phyloP scores from a whole-genome alignment of 1,140 invertebrate genomes.

The Drosophila obscura region DNA sequence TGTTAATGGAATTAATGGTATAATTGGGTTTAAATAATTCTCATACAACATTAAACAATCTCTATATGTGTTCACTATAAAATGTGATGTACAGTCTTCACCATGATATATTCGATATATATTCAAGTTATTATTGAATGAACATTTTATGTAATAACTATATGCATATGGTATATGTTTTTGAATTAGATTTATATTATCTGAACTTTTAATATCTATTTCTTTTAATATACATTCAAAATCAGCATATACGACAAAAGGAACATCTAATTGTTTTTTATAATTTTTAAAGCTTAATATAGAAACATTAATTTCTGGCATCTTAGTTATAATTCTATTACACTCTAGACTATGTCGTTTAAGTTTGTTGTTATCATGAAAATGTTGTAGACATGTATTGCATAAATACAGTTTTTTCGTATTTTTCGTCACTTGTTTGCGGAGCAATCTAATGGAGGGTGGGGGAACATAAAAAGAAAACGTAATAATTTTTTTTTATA shows the following conservation, averaged over 20 bases:
- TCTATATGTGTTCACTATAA: constrained; percentile 16
- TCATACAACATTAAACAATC: constrained; percentile 19
- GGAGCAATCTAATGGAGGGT: too few species aligned
- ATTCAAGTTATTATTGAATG: constrained; percentile 12
- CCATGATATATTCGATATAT: constrained; percentile 24
- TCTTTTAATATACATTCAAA: constrained; percentile 68
- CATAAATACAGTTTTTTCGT: too few species aligned
- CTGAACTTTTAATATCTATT: constrained; percentile 58
- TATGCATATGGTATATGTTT: constrained; percentile 26
- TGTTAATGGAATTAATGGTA: constrained; percentile 13
- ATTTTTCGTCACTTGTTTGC: too few species aligned
- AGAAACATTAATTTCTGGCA: too few species aligned
- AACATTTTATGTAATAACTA: constrained; percentile 30
- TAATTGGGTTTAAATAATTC: constrained; percentile 15
- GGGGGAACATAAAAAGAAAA: too few species aligned
- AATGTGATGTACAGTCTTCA: constrained; percentile 16
- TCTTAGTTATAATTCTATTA: too few species aligned
- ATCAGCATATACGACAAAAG: constrained; percentile 79
- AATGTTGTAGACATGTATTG: too few species aligned
- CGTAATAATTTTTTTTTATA: too few species aligned
- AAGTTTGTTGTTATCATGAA: too few species aligned
- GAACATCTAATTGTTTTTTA: too few species aligned
- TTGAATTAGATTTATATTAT: constrained; percentile 20
- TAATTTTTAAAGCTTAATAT: too few species aligned
- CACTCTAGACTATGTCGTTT: too few species aligned